Percentiles rank a stretch among this genome's conserved stretches.
These are phyloP conservation scores for Chorisops tibialis DNA, from an alignment of 2,888 invertebrate species.

Conservation along the genomic window DNA sequence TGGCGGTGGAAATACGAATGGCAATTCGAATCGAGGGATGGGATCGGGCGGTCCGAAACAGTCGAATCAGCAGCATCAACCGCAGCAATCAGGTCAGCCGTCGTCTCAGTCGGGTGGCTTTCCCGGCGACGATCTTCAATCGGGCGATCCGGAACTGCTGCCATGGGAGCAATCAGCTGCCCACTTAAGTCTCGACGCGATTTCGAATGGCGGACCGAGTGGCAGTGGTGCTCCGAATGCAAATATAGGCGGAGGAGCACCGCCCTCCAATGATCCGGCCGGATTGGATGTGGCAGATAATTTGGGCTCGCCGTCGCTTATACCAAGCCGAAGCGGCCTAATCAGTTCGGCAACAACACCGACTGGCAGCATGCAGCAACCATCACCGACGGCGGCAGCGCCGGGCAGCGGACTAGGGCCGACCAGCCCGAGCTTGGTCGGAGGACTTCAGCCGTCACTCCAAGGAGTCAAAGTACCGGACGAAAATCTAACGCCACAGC, in stretches of 20 bases:
- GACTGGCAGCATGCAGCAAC: conserved; percentile 22
- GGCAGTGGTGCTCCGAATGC: conserved; percentile 4
- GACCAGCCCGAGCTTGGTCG: conserved; percentile 56
- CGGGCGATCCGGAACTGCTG: conserved; percentile 49
- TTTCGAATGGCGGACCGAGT: conserved; percentile 33
- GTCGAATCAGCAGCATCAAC: not conserved
- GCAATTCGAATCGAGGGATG: conserved; percentile 20
- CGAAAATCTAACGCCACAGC: conserved; percentile 94
- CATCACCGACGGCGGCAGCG: conserved; percentile 15
- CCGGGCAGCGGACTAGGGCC: conserved; percentile 40
- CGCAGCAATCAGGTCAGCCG: not conserved
- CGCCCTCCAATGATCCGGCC: not conserved
- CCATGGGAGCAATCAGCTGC: conserved; percentile 54
- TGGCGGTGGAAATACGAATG: conserved; percentile 21
- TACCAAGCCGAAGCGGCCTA: not conserved
- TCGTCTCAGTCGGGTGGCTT: conserved; percentile 43
- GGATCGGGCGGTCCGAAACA: conserved; percentile 24
- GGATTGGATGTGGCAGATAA: conserved; percentile 29
- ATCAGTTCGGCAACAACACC: conserved; percentile 9
- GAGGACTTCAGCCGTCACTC: conserved; percentile 58
- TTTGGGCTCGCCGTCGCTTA: conserved; percentile 31
- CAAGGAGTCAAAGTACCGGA: conserved; percentile 88
- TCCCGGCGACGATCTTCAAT: conserved; percentile 51
- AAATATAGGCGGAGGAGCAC: not conserved
- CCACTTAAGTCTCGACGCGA: conserved; percentile 39